Percentiles rank a stretch among this genome's conserved stretches.
Evolutionary conservation across 2,797 vertebrate genomes (phyloP).

Genomic region (Ctenopoma multispine): DNA sequence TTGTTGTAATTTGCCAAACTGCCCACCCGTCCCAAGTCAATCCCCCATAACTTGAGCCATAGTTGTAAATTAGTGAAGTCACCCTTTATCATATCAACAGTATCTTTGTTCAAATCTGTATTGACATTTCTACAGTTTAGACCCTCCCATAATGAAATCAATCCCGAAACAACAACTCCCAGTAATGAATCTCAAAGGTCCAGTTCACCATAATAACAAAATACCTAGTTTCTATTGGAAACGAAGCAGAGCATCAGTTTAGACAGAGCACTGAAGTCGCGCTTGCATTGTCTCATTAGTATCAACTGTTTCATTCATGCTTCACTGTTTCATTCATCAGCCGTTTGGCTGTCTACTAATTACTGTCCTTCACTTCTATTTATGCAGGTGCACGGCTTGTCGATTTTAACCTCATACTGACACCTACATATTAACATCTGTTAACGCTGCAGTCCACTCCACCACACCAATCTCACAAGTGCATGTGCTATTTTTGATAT

Average conservation of each 20-base stretch:
- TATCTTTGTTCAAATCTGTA: not conserved
- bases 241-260: not conserved
- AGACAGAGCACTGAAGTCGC: not conserved
- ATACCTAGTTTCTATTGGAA: too few relatives aligned
- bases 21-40: conserved; percentile 68
- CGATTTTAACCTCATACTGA: not conserved
- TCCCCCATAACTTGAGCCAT: conserved; percentile 3
- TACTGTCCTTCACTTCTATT: not conserved
- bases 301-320: conserved; percentile 17
- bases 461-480: not conserved
- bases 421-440: not conserved
- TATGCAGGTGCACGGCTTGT: not conserved
- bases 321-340: not conserved
- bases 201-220: conserved; percentile 46
- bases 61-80: too few relatives aligned
- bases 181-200: conserved; percentile 16
- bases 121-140: conserved; percentile 25
- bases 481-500: not conserved
- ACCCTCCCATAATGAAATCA: conserved; percentile 9
- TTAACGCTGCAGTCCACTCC: not conserved
- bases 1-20: conserved; percentile 68
- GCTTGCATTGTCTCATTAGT: not conserved
- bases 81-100: conserved; percentile 3
- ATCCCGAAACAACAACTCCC: conserved; percentile 10
- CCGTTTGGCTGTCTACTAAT: not conserved